Base-by-base conservation (phyloP, 1,140 invertebrate species). In the Lasaia peninsularis region DNA sequence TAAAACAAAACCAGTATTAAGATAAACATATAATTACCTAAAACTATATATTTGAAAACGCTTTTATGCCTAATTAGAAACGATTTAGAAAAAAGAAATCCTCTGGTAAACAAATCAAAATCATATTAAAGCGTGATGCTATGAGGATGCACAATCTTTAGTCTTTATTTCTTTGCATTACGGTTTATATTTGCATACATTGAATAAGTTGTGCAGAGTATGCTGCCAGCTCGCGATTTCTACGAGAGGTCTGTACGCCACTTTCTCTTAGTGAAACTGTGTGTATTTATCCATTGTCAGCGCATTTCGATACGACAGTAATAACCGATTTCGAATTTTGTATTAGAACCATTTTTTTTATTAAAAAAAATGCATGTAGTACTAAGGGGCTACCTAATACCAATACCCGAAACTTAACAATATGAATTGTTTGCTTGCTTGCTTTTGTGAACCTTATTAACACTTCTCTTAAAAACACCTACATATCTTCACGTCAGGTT, bases 251-350 rank as follows among this genome's bases (percentile, higher is more conserved):
- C 40, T 44, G 40, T 63, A 71, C 51, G 60, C 68, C 63, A 86
- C 82, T 86, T 86, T 86, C 82, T 79, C 82, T 78, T 69, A 73
- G 82, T 77, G 82, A 86, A 86, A 86, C 82, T 71, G 68, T 72
- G 67, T 73, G 74, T 82, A 80, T 80, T 86, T 79, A 78, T 72
- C 64, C 73, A 80, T 81, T 81, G 80, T 78, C 53, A 40, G 53
- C 35, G 24, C 35, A 34, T 55, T 58, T 53, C 55, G 69, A 54
- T 54, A 48, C 50, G 37, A 60, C 57, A 51, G 10, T 56, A 67
- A 59, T 70, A 68, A 58, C 63, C 58, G 71, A 74, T 75, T 74
- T 76, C 67, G 62, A 78, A 73, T 64, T 67, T 68, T 61, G 14
- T 50, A 20, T 50, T 34, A 31, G 37, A 48, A 56, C 31, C n/a